Conservation (phyloP, 1,140 invertebrate species). For the Latrodectus geometricus region DNA sequence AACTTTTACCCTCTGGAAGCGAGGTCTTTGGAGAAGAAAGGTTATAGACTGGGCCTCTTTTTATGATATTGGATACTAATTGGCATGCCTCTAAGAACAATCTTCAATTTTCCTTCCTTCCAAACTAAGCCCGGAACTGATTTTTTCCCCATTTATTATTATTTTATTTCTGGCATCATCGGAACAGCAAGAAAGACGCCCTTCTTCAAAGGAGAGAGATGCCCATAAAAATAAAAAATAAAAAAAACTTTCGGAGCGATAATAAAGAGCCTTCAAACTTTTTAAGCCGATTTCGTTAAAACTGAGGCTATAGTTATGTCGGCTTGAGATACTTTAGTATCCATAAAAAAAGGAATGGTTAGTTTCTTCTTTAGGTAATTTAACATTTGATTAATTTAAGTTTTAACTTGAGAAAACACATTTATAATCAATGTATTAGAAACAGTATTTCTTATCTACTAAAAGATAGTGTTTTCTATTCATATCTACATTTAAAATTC, state of each 20-base stretch:
- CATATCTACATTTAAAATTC: too few relatives aligned
- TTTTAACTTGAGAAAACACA: not conserved
- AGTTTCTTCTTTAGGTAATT: not conserved
- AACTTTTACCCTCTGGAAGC: conserved; percentile 29
- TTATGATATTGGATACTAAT: conserved; percentile 62
- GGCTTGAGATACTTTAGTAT: not conserved
- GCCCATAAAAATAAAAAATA: not conserved
- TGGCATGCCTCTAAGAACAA: conserved; percentile 36
- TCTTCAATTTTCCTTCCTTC: conserved; percentile 55
- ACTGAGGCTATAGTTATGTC: not conserved
- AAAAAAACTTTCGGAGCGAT: conserved; percentile 19
- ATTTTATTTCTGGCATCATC: conserved; percentile 12
- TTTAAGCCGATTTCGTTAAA: not conserved
- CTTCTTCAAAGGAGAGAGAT: not conserved
- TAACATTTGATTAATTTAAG: not conserved
- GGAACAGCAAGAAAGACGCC: not conserved
- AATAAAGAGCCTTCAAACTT: conserved; percentile 14
- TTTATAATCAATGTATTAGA: not conserved
- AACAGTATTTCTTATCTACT: not conserved
- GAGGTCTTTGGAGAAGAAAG: not conserved
- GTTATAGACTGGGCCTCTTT: conserved; percentile 55
- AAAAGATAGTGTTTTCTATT: not conserved
- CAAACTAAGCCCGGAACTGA: conserved; percentile 5
- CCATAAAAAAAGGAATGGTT: not conserved
- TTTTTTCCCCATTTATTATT: conserved; percentile 33